Conservation (phyloP, 2,888 invertebrate genomes). For the Spilosoma lubricipeda region DNA sequence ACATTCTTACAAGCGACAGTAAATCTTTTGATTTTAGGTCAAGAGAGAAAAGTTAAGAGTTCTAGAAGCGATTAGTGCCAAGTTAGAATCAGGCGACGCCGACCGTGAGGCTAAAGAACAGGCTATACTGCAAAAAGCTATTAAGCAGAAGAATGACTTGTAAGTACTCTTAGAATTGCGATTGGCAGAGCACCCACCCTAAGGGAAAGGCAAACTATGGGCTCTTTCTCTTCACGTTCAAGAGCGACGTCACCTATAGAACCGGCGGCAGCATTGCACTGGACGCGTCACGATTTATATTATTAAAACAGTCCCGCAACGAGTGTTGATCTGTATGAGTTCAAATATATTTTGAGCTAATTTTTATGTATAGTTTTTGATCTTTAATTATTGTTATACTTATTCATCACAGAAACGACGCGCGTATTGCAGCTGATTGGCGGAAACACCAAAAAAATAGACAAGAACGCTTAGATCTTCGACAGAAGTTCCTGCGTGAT, state of each 20-base stretch:
- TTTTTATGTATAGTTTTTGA: not conserved
- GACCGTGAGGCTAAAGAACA: conserved; percentile 76
- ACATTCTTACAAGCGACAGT: not conserved
- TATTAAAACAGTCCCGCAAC: not conserved
- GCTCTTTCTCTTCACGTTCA: no score
- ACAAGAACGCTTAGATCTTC: conserved; percentile 61
- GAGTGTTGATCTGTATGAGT: not conserved
- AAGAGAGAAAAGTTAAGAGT: conserved; percentile 72
- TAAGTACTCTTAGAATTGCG: conserved; percentile 47
- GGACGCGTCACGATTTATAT: not conserved
- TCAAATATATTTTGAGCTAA: not conserved
- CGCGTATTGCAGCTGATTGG: conserved; percentile 60
- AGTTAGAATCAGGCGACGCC: conserved; percentile 75
- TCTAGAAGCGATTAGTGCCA: conserved; percentile 77
- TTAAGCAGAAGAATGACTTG: conserved; percentile 73
- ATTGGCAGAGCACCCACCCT: not conserved
- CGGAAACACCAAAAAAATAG: conserved; percentile 60
- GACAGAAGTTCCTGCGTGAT: conserved; percentile 65
- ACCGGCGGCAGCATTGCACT: not conserved
- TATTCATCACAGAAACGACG: conserved; percentile 63
- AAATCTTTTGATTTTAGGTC: conserved; percentile 52
- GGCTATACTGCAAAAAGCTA: conserved; percentile 80
- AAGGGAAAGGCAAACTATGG: no score
- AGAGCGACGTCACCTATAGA: no score
- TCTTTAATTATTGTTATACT: not conserved